Percentiles rank a stretch among this genome's conserved stretches.
Conservation (phyloP, 2,797 vertebrate genomes). For the Tokudaia tokunoshimensis region DNA sequence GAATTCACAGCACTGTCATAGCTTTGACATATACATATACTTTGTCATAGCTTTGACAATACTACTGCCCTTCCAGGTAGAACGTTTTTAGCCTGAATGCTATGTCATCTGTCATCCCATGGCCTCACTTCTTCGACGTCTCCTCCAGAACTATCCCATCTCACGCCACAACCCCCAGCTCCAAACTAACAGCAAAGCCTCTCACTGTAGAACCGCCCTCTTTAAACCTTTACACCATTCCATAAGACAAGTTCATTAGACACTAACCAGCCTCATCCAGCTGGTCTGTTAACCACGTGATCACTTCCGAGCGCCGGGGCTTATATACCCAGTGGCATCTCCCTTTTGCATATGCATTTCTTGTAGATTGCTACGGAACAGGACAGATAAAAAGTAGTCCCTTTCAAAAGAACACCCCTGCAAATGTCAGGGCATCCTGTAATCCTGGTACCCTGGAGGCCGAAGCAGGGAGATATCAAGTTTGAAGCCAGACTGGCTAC, state of each 20-base stretch:
- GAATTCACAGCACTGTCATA: background rate
- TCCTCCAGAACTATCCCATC: background rate
- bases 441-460: background rate
- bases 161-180: background rate
- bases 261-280: background rate
- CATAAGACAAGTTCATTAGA: background rate
- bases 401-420: constrained; percentile 21
- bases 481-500: background rate
- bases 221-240: background rate
- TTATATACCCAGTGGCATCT: background rate
- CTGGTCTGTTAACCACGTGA: background rate
- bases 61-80: background rate
- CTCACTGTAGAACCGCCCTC: background rate
- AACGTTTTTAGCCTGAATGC: background rate
- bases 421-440: background rate
- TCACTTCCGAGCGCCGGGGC: background rate
- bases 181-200: background rate
- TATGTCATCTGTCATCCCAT: background rate
- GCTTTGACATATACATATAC: too few relatives aligned
- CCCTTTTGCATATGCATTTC: background rate
- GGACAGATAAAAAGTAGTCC: constrained; percentile 41
- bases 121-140: background rate
- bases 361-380: constrained; percentile 45
- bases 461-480: background rate
- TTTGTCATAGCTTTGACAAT: background rate